Conservation (phyloP, 2,888 invertebrate genomes). For the Chirona hameri region DNA sequence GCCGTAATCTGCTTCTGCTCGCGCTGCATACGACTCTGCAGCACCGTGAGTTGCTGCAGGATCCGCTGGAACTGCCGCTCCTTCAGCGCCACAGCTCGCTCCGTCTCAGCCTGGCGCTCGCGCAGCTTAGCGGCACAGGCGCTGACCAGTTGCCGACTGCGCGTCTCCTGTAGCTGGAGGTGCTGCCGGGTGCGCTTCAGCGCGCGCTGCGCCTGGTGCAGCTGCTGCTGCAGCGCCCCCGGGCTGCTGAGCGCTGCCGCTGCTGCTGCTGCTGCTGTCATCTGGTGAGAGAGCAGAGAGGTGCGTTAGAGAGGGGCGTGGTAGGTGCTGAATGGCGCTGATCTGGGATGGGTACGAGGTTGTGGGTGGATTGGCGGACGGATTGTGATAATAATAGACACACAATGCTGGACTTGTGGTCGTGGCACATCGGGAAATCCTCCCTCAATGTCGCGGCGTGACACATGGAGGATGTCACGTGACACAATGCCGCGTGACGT, state of each 20-base stretch:
- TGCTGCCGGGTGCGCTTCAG: constrained; percentile 59
- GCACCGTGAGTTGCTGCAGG: constrained; percentile 63
- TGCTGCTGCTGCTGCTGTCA: not conserved
- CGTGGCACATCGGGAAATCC: too few relatives aligned
- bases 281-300: not conserved
- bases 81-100: constrained; percentile 59
- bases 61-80: constrained; percentile 69
- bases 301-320: too few relatives aligned
- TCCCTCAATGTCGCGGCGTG: too few relatives aligned
- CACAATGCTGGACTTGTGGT: too few relatives aligned
- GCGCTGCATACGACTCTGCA: constrained; percentile 60
- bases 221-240: constrained; percentile 47
- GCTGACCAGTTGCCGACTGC: constrained; percentile 64
- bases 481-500: too few relatives aligned
- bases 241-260: not conserved
- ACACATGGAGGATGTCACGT: too few relatives aligned
- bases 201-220: constrained; percentile 60
- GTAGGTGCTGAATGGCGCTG: too few relatives aligned
- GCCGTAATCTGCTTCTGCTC: constrained; percentile 68
- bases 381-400: too few relatives aligned
- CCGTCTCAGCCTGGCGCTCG: constrained; percentile 58
- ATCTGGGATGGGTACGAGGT: too few relatives aligned
- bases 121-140: constrained; percentile 61
- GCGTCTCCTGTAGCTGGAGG: constrained; percentile 43
- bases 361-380: too few relatives aligned